phyloP scores from a whole-genome alignment of 2,888 invertebrate species.

The Brachyptera putata region DNA sequence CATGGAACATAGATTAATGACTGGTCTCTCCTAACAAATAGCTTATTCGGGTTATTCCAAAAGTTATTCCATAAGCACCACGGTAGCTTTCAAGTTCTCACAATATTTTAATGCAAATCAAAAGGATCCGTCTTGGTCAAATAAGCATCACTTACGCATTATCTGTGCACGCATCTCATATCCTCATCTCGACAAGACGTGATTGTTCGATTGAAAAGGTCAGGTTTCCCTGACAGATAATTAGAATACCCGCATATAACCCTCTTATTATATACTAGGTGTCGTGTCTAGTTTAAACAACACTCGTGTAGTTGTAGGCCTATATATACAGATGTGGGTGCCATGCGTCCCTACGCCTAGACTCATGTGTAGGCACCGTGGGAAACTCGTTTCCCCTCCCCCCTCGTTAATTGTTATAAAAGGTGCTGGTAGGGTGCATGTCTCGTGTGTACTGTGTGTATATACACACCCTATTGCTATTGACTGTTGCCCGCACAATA shows the following conservation, averaged over 20 bases:
- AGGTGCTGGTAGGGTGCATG: no score
- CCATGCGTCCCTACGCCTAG: not conserved
- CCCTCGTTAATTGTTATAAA: no score
- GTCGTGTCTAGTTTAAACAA: constrained; percentile 1
- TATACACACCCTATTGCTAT: not conserved
- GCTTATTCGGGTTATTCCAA: no score
- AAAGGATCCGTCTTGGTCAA: no score
- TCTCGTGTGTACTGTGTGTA: not conserved
- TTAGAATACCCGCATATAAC: constrained; percentile 12
- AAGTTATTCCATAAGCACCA: no score
- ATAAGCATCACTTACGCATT: no score
- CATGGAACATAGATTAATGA: no score
- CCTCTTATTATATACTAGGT: constrained; percentile 5
- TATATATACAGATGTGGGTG: no score
- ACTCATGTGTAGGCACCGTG: not conserved
- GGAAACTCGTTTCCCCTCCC: constrained; percentile 4
- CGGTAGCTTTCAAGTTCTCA: no score
- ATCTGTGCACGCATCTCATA: not conserved
- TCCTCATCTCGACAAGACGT: not conserved
- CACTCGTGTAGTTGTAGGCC: not conserved
- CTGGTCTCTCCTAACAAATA: no score
- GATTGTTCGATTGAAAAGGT: constrained; percentile 12
- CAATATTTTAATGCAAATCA: no score
- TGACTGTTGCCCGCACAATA: constrained; percentile 20
- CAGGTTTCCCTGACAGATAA: constrained; percentile 13